Percentiles rank a stretch among this genome's conserved stretches.
Conservation (phyloP, 2,113 vertebrate genomes). For the Monarcha castaneiventris region DNA sequence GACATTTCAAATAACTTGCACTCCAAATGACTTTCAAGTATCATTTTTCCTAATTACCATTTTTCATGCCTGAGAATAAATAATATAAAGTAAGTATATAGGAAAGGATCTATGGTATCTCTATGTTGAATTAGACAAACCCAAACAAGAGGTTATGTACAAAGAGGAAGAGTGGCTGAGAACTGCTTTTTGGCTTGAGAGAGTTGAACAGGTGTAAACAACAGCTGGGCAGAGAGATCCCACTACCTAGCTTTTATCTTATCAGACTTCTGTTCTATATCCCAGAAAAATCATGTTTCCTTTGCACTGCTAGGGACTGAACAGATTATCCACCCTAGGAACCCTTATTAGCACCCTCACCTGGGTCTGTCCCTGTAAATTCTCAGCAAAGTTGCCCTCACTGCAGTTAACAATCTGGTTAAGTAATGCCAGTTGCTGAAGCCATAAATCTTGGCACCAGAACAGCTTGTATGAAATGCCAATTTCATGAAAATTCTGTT, state of each 20-base stretch:
- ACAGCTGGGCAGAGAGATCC: not conserved
- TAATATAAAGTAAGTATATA: not conserved
- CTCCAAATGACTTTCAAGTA: not conserved
- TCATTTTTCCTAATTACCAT: not conserved
- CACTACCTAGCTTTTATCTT: not conserved
- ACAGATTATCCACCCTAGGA: not conserved
- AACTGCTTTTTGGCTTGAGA: not conserved
- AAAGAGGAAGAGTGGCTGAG: not conserved
- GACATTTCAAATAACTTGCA: not conserved
- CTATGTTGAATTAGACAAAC: not conserved
- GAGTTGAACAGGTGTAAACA: not conserved
- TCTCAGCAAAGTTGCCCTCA: not conserved
- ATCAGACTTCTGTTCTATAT: not conserved
- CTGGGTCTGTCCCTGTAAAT: not conserved
- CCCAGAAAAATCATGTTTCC: not conserved
- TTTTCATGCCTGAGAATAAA: not conserved
- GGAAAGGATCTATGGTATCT: not conserved
- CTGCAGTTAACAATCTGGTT: not conserved
- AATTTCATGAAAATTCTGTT: not conserved
- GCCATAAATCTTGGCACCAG: not conserved
- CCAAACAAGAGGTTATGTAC: not conserved
- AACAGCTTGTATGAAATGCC: not conserved
- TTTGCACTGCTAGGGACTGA: not conserved
- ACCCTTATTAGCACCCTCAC: not conserved
- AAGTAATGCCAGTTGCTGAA: slow-evolving; percentile 7